A percentile compares a stretch with the other conserved stretches of the same genome.
These are phyloP conservation scores for Passer montanus DNA, from an alignment of 2,113 vertebrate species.

Conservation along the genomic window DNA sequence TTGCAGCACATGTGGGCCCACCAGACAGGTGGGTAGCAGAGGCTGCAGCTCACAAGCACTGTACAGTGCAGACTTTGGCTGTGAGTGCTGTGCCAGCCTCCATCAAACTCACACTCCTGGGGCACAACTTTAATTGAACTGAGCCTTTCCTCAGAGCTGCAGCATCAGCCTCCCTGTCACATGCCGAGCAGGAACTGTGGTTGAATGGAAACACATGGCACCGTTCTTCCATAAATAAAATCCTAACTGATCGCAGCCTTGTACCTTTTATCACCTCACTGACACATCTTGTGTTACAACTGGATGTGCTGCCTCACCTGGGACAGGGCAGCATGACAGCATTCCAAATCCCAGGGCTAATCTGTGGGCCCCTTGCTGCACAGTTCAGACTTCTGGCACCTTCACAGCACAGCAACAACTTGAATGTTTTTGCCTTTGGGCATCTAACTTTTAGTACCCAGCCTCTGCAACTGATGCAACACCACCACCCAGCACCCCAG, in stretches of 20 bases:
- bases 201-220: not conserved
- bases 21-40: not conserved
- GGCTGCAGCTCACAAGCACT: not conserved
- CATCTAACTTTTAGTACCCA: not conserved
- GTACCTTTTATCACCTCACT: not conserved
- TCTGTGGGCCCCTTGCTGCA: not conserved
- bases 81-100: not conserved
- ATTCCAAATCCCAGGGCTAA: not conserved
- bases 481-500: too few relatives aligned
- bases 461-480: not conserved
- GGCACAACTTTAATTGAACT: fast-evolving
- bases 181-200: not conserved
- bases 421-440: not conserved
- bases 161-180: not conserved
- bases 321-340: not conserved
- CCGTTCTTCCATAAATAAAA: not conserved
- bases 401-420: not conserved
- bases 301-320: not conserved
- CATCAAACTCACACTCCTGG: fast-evolving
- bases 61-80: fast-evolving
- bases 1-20: fast-evolving
- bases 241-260: not conserved
- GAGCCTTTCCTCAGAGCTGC: not conserved
- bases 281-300: not conserved
- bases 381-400: not conserved